These are phyloP conservation scores for Netelia inedita DNA, from an alignment of 2,888 invertebrate species.

Conservation along the genomic window DNA sequence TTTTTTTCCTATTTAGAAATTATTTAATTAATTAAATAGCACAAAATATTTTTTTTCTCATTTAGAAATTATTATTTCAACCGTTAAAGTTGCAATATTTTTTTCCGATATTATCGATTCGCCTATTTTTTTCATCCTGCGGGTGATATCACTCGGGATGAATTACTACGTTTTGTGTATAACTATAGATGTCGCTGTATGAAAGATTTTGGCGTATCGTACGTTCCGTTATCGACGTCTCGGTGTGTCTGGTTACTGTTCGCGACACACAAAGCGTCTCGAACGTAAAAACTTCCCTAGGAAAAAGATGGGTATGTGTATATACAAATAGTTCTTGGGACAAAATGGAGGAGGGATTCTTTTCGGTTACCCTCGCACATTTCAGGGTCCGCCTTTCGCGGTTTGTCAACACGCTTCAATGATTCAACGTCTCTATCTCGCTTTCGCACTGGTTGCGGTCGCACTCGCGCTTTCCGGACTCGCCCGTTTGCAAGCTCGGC, in stretches of 20 bases:
- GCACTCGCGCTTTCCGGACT: conserved; percentile 24
- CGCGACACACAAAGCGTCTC: conserved; percentile 59
- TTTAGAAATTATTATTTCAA: too few species aligned
- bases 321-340: conserved; percentile 20
- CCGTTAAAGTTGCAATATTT: background rate
- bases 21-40: too few species aligned
- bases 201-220: conserved; percentile 38
- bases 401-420: conserved; percentile 49
- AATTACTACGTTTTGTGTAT: background rate
- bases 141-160: background rate
- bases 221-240: conserved; percentile 63
- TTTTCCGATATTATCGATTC: background rate
- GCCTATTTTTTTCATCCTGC: conserved; percentile 3
- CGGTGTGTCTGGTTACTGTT: conserved; percentile 46
- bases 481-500: background rate
- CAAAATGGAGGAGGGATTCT: conserved; percentile 44
- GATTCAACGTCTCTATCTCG: conserved; percentile 29
- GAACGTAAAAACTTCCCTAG: conserved; percentile 14
- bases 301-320: conserved; percentile 22
- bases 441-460: too few species aligned
- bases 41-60: too few species aligned
- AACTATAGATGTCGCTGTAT: background rate
- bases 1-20: too few species aligned
- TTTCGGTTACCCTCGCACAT: conserved; percentile 45
- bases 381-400: conserved; percentile 1